A percentile compares a stretch with the other conserved stretches of the same genome.
Evolutionary conservation across 2,797 vertebrate species (phyloP).

Genomic region (Oreochromis mossambicus): DNA sequence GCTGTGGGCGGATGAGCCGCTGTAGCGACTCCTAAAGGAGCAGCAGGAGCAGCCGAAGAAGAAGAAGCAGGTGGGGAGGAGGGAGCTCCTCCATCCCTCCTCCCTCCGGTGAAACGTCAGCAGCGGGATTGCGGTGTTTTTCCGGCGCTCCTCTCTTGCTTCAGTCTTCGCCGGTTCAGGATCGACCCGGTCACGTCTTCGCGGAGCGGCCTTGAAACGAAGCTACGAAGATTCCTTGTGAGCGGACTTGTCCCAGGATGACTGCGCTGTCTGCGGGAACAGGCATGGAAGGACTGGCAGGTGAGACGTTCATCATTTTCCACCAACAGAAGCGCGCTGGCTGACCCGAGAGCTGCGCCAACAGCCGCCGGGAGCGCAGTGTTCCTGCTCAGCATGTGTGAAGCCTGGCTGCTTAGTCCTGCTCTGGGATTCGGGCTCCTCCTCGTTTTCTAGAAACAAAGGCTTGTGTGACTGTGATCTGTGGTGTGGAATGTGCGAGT

Average conservation of each 20-base stretch:
- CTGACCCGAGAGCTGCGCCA: accelerated
- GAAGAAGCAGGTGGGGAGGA: not conserved
- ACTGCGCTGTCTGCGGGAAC: not conserved
- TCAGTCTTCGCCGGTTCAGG: not conserved
- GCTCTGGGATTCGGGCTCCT: not conserved
- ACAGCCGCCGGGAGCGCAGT: not conserved
- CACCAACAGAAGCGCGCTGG: not conserved
- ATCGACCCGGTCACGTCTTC: accelerated
- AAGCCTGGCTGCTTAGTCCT: not conserved
- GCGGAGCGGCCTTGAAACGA: not conserved
- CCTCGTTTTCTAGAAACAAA: not conserved
- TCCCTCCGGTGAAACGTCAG: not conserved
- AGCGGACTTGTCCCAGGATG: not conserved
- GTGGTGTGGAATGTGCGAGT: not conserved
- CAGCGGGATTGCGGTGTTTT: not conserved
- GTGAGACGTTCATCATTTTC: not conserved
- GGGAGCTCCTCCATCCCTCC: not conserved
- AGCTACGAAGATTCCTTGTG: not conserved
- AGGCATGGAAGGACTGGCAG: not conserved
- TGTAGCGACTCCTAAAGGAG: not conserved
- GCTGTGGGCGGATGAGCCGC: not conserved
- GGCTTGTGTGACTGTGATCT: not conserved
- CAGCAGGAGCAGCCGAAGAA: not conserved
- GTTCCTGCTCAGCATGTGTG: too few species aligned
- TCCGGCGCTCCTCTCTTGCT: not conserved